Evolutionary conservation across 2,797 vertebrate species (phyloP).

Genomic region (Xenopus petersii): DNA sequence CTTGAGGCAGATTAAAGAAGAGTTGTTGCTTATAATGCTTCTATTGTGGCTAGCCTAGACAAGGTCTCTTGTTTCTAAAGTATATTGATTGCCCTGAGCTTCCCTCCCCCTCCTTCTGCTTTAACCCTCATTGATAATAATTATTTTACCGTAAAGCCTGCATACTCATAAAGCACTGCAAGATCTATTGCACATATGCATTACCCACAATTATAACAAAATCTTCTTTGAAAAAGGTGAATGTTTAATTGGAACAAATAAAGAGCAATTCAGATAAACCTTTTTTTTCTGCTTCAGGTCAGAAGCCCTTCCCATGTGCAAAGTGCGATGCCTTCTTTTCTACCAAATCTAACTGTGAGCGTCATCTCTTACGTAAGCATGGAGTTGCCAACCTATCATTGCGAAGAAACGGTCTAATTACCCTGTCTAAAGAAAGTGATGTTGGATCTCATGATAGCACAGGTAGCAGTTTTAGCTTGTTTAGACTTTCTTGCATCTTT

Average conservation of each 20-base stretch:
- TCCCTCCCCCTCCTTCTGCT: conserved; percentile 9
- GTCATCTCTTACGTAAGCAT: conserved; percentile 84
- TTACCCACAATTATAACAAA: no score
- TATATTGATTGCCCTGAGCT: conserved; percentile 27
- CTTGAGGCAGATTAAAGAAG: conserved; percentile 48
- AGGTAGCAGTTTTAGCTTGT: conserved; percentile 58
- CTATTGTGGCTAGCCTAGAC: conserved; percentile 30
- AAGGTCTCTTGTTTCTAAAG: conserved; percentile 40
- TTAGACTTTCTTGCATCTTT: conserved; percentile 14
- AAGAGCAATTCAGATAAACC: conserved; percentile 1
- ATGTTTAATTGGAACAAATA: no score
- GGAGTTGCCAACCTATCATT: conserved; percentile 74
- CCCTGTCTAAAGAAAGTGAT: conserved; percentile 67
- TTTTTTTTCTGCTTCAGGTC: conserved; percentile 63
- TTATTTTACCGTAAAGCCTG: conserved; percentile 29
- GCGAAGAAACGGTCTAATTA: conserved; percentile 72
- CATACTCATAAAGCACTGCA: no score
- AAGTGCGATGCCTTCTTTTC: conserved; percentile 82
- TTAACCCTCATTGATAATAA: conserved; percentile 11
- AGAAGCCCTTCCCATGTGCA: conserved; percentile 83
- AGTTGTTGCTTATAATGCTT: conserved; percentile 35
- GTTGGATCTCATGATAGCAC: conserved; percentile 72
- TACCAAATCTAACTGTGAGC: conserved; percentile 87
- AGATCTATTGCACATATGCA: no score
- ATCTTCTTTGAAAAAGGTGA: no score